Percentiles rank a stretch among this genome's conserved stretches.
Evolutionary conservation across 2,797 vertebrate species (phyloP).

Genomic region (Trematomus bernacchii): DNA sequence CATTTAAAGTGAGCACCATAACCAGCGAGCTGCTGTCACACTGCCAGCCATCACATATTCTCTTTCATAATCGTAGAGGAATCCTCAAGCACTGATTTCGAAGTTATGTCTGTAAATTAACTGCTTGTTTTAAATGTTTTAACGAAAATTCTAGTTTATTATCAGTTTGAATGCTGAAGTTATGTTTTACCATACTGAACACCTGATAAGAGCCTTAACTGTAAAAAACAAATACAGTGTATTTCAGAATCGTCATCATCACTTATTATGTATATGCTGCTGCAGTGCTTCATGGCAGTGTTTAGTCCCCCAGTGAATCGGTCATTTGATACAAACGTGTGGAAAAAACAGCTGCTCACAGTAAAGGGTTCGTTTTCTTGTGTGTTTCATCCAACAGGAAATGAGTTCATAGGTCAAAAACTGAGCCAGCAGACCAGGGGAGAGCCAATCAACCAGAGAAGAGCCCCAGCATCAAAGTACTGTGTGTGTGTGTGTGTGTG

Average conservation of each 20-base stretch:
- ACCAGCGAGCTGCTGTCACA: slow-evolving; percentile 11
- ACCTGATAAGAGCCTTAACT: not conserved
- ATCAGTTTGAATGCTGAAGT: not conserved
- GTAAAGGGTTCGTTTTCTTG: not conserved
- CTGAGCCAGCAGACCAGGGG: slow-evolving; percentile 89
- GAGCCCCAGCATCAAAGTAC: slow-evolving; percentile 82
- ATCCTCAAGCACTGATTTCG: not conserved
- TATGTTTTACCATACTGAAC: not conserved
- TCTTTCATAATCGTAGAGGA: not conserved
- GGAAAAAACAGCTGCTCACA: not conserved
- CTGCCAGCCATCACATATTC: not conserved
- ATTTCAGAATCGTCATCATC: not conserved
- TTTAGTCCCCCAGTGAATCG: not conserved
- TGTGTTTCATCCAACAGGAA: slow-evolving; percentile 79
- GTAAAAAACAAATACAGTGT: not conserved
- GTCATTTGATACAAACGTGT: too few species aligned
- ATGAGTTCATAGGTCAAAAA: slow-evolving; percentile 92
- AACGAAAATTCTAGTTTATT: not conserved
- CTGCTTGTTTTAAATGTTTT: not conserved
- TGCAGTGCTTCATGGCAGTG: not conserved
- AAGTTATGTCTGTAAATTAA: not conserved
- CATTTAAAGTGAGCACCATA: not conserved
- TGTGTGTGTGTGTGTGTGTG: slow-evolving; percentile 1
- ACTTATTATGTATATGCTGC: not conserved
- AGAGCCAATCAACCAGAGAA: slow-evolving; percentile 87